Conservation (phyloP, 2,888 invertebrate species). For the Axea sp. region DNA sequence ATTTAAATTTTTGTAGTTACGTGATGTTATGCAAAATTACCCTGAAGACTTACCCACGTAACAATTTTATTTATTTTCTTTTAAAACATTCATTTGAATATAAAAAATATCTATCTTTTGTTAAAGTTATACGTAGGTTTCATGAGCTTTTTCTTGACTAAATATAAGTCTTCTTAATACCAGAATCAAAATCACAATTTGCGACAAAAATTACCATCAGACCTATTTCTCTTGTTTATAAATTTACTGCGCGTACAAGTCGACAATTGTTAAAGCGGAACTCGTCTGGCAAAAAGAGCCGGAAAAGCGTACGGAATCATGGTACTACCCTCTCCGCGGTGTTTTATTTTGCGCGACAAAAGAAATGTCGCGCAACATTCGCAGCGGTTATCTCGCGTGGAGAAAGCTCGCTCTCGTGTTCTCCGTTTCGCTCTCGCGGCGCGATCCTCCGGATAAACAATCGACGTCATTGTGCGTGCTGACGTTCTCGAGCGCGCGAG, state of each 20-base stretch:
- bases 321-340: slow-evolving; percentile 14
- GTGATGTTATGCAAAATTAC: too few species aligned
- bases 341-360: slow-evolving; percentile 53
- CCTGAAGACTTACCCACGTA: too few species aligned
- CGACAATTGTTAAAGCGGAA: slow-evolving; percentile 32
- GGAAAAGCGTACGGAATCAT: slow-evolving; percentile 8
- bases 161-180: too few species aligned
- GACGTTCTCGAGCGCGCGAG: slow-evolving; percentile 40
- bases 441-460: slow-evolving; percentile 58
- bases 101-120: too few species aligned
- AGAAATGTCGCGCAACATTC: slow-evolving; percentile 58
- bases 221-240: slow-evolving; percentile 8
- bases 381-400: slow-evolving; percentile 53
- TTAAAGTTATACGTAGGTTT: too few species aligned
- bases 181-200: too few species aligned
- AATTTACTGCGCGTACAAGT: slow-evolving; percentile 26
- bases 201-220: slow-evolving; percentile 1
- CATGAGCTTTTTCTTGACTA: too few species aligned
- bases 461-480: slow-evolving; percentile 56
- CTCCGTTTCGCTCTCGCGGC: slow-evolving; percentile 5
- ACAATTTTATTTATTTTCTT: too few species aligned
- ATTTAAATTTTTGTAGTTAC: too few species aligned
- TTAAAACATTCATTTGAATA: too few species aligned
- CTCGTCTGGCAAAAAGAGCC: slow-evolving; percentile 25
- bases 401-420: slow-evolving; percentile 26